These are phyloP conservation scores for Tretioscincus oriximinensis DNA, from an alignment of 2,113 vertebrate genomes.

Conservation along the genomic window DNA sequence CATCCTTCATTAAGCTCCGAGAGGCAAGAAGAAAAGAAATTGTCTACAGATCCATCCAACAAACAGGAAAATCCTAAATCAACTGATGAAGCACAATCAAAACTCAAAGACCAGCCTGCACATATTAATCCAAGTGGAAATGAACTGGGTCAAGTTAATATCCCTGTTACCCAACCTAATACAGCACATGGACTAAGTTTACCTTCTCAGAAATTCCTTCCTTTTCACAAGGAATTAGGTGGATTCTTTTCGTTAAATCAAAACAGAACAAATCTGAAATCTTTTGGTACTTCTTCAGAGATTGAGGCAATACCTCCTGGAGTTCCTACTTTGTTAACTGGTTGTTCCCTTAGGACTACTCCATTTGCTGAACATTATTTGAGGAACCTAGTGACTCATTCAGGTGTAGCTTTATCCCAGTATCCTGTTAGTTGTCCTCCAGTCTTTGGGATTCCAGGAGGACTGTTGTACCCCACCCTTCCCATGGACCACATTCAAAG, in stretches of 20 bases:
- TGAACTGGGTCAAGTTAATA: conserved; percentile 32
- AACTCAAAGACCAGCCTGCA: conserved; percentile 29
- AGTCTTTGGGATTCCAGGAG: conserved; percentile 65
- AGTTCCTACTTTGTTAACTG: conserved; percentile 68
- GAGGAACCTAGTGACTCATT: conserved; percentile 52
- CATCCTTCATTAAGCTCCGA: conserved; percentile 14
- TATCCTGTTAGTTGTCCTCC: conserved; percentile 64
- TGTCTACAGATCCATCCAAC: conserved; percentile 51
- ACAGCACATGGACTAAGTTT: conserved; percentile 35
- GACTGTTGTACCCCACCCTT: conserved; percentile 54
- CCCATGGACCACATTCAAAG: conserved; percentile 63
- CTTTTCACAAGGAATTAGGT: conserved; percentile 46
- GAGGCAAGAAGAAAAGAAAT: conserved; percentile 48
- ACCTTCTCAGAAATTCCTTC: conserved; percentile 20
- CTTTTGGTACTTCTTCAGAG: conserved; percentile 43
- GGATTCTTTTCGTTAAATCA: conserved; percentile 55
- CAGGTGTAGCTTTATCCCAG: conserved; percentile 61
- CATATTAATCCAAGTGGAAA: not conserved
- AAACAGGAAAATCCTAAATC: conserved; percentile 56
- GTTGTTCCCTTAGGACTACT: conserved; percentile 62
- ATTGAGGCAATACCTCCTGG: conserved; percentile 56
- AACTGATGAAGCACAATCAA: conserved; percentile 14
- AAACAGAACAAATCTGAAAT: conserved; percentile 62
- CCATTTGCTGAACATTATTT: conserved; percentile 77
- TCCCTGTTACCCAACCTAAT: not conserved